Conservation (phyloP, 2,113 vertebrate species). For the Xerus inauris region DNA sequence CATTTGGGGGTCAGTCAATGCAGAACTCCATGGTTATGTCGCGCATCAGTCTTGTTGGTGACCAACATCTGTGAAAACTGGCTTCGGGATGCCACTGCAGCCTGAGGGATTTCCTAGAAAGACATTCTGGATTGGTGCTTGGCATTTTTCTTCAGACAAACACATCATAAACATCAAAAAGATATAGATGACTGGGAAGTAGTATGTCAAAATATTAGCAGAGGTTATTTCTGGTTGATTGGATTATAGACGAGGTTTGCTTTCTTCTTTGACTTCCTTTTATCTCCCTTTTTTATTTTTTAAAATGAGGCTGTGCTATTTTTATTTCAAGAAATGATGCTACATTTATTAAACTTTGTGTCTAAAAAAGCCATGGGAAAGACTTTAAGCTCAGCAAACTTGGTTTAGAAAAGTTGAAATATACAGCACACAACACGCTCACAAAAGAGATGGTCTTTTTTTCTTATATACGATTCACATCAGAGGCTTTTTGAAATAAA, state of each 20-base stretch:
- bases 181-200: neutral
- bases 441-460: neutral
- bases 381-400: neutral
- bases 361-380: neutral
- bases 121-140: neutral
- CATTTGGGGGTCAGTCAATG: neutral
- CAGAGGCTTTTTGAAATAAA: neutral
- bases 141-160: conserved; percentile 18
- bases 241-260: neutral
- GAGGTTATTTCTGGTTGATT: conserved; percentile 20
- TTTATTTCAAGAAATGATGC: conserved; percentile 35
- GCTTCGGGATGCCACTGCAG: neutral
- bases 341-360: neutral
- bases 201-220: neutral
- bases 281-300: neutral
- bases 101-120: neutral
- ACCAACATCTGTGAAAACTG: neutral
- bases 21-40: neutral
- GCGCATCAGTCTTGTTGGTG: neutral
- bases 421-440: neutral
- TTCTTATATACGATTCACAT: neutral
- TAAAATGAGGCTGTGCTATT: neutral
- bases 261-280: conserved; percentile 42
- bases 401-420: neutral
- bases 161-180: neutral